phyloP scores from a whole-genome alignment of 1,140 invertebrate genomes.

The Aphaenogaster rudis region DNA sequence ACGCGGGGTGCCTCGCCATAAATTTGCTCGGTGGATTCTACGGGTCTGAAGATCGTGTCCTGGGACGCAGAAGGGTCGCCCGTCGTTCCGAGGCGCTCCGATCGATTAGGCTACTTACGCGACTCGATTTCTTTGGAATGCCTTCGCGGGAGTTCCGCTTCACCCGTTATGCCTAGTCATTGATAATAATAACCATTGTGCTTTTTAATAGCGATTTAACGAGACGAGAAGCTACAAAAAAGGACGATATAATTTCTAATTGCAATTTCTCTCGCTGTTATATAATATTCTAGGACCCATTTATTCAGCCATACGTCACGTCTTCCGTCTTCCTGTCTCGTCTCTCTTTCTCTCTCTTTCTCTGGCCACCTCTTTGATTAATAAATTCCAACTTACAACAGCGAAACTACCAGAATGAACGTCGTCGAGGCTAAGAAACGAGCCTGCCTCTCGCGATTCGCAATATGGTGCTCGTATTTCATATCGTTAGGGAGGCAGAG shows the following conservation, averaged over 20 bases:
- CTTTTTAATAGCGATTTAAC: conserved; percentile 41
- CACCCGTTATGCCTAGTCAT: conserved; percentile 17
- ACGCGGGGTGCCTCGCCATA: conserved; percentile 22
- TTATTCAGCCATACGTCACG: conserved; percentile 24
- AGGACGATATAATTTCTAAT: conserved; percentile 34
- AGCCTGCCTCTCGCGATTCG: conserved; percentile 67
- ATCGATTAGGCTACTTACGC: conserved; percentile 52
- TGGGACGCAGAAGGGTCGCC: conserved; percentile 19
- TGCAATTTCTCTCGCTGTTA: conserved; percentile 19
- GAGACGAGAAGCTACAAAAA: neutral
- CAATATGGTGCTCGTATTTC: conserved; percentile 78
- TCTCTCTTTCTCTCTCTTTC: conserved; percentile 32
- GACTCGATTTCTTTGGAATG: conserved; percentile 43
- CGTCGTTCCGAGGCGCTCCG: conserved; percentile 16
- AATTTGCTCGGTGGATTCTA: conserved; percentile 43
- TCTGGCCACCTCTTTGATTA: conserved; percentile 50
- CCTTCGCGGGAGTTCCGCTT: neutral
- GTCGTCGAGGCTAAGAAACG: conserved; percentile 50
- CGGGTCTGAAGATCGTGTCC: conserved; percentile 37
- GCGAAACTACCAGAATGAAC: conserved; percentile 60
- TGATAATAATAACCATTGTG: conserved; percentile 31
- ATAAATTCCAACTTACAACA: conserved; percentile 53
- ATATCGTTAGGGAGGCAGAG: conserved; percentile 61
- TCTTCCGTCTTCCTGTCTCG: conserved; percentile 10
- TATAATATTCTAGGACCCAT: conserved; percentile 14